A percentile compares a stretch with the other conserved stretches of the same genome.
Evolutionary conservation across 2,113 vertebrate genomes (phyloP).

Genomic region (Lophotis ruficrista): DNA sequence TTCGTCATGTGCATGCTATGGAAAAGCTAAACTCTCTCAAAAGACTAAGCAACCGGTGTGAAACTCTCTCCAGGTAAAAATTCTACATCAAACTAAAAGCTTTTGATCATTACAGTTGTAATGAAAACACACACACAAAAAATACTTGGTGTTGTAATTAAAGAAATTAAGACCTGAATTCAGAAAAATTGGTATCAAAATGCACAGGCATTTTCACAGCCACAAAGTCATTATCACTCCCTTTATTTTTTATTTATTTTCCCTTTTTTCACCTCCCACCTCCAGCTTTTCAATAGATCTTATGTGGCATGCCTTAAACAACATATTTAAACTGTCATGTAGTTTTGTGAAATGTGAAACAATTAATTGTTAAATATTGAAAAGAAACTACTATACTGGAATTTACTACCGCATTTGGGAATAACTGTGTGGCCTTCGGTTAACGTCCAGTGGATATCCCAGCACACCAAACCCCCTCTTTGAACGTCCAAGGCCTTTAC

Average conservation of each 20-base stretch:
- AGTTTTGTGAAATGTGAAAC: background rate
- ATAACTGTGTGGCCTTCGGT: background rate
- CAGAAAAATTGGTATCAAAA: background rate
- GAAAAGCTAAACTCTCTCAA: background rate
- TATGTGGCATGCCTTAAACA: background rate
- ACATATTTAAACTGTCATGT: background rate
- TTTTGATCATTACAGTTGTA: background rate
- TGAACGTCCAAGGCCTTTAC: background rate
- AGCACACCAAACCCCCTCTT: background rate
- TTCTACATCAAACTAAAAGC: background rate
- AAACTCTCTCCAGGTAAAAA: background rate
- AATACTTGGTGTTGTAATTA: background rate
- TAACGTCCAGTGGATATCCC: background rate
- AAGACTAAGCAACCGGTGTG: background rate
- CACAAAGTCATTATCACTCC: background rate
- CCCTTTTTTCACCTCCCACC: background rate
- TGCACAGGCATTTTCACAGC: background rate
- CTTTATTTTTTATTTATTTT: background rate
- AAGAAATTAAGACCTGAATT: background rate
- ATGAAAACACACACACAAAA: background rate
- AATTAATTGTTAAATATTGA: background rate
- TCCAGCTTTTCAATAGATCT: background rate
- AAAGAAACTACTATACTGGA: background rate
- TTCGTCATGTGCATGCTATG: rapidly evolving
- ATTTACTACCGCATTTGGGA: background rate